Base-by-base conservation (phyloP, 92 coral and sea anemone species). In the Diadumene lineata region DNA sequence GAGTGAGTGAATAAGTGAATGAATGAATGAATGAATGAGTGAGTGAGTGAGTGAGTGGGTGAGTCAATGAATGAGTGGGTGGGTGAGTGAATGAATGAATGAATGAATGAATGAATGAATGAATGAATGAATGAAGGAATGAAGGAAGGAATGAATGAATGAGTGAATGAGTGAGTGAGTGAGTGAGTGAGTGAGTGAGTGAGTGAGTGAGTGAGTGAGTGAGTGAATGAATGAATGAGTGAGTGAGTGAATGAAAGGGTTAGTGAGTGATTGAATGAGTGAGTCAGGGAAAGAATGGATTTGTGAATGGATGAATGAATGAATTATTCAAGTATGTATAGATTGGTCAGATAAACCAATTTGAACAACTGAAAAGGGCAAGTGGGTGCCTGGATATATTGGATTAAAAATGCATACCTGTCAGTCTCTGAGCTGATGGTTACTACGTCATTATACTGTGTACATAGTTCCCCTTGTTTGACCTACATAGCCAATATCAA, bases 371-470 rank as follows among this genome's bases (percentile, higher is more conserved):
- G 23, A 58, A 19, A 26, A 58, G n/a, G n/a, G n/a, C n/a, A n/a
- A n/a, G n/a, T n/a, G n/a, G n/a, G n/a, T n/a, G n/a, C n/a, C n/a
- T n/a, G n/a, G n/a, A n/a, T n/a, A 65, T 16, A 65, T 3, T 65
- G 43, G 70, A 50, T 16, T 10, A 22, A 25, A 9, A 55, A 8
- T 62, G 16, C 9, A 19, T 73, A 87, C 97, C 97, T 91, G 82
- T 91, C 97, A 46, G 93, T 87, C 38, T 56, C 66, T 43, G 87
- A 76, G 60, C 77, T 81, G 21, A 65, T 81, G 26, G 84, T 72
- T 23, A 62, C 18, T 28, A 75, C 79, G 4, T 91, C 93, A 32
- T 60, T 74, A 23, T 64, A 53, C 79, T 91, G 92, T 34, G 81
- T 81, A 53, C 69, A 91, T 10, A 27, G 74, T 57, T 79, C 50